Evolutionary conservation across 92 coral and sea anemone species (phyloP).

Genomic region (Phenganax stokvisi): DNA sequence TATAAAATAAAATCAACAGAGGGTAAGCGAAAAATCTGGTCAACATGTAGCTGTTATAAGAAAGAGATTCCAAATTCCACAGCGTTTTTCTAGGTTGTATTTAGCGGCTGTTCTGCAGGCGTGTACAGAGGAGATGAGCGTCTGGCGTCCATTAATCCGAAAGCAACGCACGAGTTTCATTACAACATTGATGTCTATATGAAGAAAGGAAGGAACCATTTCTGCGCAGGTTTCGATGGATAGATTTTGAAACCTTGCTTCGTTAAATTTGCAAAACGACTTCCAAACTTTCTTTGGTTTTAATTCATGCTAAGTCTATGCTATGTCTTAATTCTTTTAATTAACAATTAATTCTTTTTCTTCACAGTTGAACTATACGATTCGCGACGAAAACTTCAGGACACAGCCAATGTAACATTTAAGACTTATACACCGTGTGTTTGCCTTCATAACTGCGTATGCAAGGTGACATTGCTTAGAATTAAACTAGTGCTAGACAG

Average conservation of each 20-base stretch:
- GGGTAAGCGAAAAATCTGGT: too few relatives aligned
- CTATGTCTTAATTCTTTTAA: neutral
- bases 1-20: too few relatives aligned
- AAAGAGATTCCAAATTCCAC: too few relatives aligned
- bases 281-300: too few relatives aligned
- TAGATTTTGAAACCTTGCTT: neutral
- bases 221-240: constrained; percentile 61
- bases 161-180: constrained; percentile 66
- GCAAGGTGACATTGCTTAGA: constrained; percentile 61
- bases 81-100: constrained; percentile 56
- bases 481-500: too few relatives aligned
- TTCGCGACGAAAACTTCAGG: constrained; percentile 82
- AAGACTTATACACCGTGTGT: constrained; percentile 90
- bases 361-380: constrained; percentile 77
- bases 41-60: too few relatives aligned
- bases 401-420: constrained; percentile 78
- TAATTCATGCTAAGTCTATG: neutral
- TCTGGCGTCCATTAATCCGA: constrained; percentile 80
- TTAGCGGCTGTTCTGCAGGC: constrained; percentile 80
- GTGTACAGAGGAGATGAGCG: constrained; percentile 64
- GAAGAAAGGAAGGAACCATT: constrained; percentile 66
- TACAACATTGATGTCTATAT: constrained; percentile 66
- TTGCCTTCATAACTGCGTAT: constrained; percentile 74
- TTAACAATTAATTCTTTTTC: neutral
- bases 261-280: neutral